A percentile compares a stretch with the other conserved stretches of the same genome.
phyloP scores from a whole-genome alignment of 2,797 vertebrate species.

The Ambastaia sidthimunki region DNA sequence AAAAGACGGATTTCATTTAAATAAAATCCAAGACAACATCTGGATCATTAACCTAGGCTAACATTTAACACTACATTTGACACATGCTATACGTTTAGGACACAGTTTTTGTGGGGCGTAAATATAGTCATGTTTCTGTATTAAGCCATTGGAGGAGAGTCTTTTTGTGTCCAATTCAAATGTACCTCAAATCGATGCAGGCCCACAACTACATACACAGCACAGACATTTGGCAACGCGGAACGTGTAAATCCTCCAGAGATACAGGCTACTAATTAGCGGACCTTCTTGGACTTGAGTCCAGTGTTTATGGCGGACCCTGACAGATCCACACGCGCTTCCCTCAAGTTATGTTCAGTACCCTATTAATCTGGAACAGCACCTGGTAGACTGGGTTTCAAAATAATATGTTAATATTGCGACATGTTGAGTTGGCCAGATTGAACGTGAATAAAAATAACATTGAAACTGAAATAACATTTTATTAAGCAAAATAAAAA shows the following conservation, averaged over 20 bases:
- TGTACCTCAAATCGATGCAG: constrained; percentile 22
- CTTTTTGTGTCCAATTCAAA: constrained; percentile 12
- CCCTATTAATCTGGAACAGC: constrained; percentile 8
- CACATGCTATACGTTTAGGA: too few species aligned
- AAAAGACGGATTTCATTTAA: neutral
- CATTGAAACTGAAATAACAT: too few species aligned
- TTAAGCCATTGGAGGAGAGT: neutral
- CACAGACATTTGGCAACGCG: constrained; percentile 54
- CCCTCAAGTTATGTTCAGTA: constrained; percentile 17
- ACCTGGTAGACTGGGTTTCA: constrained; percentile 1
- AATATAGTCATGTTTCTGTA: neutral
- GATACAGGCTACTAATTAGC: constrained; percentile 58
- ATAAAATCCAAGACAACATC: neutral
- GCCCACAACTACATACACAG: constrained; percentile 26
- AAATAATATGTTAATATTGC: neutral
- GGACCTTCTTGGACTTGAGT: constrained; percentile 52
- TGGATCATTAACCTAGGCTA: neutral
- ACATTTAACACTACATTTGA: too few species aligned
- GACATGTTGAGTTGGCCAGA: neutral
- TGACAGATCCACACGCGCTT: constrained; percentile 24
- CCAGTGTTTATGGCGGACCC: constrained; percentile 38
- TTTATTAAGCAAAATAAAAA: too few species aligned
- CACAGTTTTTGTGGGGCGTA: neutral
- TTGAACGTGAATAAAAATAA: neutral
- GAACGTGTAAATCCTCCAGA: constrained; percentile 51